Percentiles rank a stretch among this genome's conserved stretches.
Conservation (phyloP, 1,140 invertebrate genomes). For the Ditylenchus dipsaci region DNA sequence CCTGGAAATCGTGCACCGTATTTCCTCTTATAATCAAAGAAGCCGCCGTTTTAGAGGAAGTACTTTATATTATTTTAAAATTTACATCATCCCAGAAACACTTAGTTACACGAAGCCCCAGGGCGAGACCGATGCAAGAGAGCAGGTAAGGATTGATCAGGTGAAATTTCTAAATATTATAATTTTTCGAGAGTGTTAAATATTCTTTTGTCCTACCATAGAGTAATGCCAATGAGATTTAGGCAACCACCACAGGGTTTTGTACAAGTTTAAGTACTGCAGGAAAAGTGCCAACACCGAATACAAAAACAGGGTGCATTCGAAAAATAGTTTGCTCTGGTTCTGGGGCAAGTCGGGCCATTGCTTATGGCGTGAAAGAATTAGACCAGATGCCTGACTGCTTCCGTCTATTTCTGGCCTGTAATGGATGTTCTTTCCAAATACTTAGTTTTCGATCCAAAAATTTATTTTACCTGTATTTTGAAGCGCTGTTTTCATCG, state of each 20-base stretch:
- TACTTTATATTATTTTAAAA: too few relatives aligned
- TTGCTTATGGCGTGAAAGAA: slow-evolving; percentile 18
- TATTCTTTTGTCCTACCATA: slow-evolving; percentile 26
- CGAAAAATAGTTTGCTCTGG: slow-evolving; percentile 75
- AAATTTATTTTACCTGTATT: too few relatives aligned
- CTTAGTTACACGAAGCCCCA: slow-evolving; percentile 74
- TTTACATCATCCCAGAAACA: slow-evolving; percentile 64
- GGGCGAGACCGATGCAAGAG: slow-evolving; percentile 73
- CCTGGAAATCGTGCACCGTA: too few relatives aligned
- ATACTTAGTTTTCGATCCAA: too few relatives aligned
- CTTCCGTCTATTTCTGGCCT: neutral
- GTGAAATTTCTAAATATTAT: slow-evolving; percentile 91
- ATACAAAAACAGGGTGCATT: slow-evolving; percentile 74
- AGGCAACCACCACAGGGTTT: slow-evolving; percentile 92
- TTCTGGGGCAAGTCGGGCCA: slow-evolving; percentile 72
- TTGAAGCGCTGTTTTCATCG: too few relatives aligned
- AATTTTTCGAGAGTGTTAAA: slow-evolving; percentile 64
- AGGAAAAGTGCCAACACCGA: slow-evolving; percentile 69
- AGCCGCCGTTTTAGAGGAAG: too few relatives aligned
- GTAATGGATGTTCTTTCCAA: neutral
- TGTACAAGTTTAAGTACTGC: slow-evolving; percentile 88
- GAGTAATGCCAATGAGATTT: slow-evolving; percentile 76
- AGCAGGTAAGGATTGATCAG: slow-evolving; percentile 82
- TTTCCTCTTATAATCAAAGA: too few relatives aligned
- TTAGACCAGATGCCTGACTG: neutral